Percentiles rank a stretch among this genome's conserved stretches.
Conservation (phyloP, 2,888 invertebrate species). For the Drosophila ochracea region DNA sequence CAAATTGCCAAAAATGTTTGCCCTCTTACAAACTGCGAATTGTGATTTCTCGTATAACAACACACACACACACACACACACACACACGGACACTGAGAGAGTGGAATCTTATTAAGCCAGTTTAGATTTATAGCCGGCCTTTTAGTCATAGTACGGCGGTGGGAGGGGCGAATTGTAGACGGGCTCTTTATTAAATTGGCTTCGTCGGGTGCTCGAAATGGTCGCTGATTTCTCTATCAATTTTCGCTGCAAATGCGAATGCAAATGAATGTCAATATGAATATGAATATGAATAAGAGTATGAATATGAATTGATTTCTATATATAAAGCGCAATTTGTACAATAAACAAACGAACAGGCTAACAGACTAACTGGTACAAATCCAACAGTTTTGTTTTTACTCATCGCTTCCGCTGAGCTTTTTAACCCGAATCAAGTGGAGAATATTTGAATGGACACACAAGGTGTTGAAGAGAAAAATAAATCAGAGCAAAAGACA, state of each 20-base stretch:
- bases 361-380: not conserved
- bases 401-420: not conserved
- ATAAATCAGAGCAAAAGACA: conserved; percentile 57
- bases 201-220: conserved; percentile 47
- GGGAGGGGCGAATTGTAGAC: not conserved
- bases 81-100: conserved; percentile 21
- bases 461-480: conserved; percentile 65
- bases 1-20: conserved; percentile 69
- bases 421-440: conserved; percentile 20
- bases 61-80: not conserved
- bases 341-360: not conserved
- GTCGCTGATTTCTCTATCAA: conserved; percentile 51
- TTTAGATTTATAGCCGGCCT: conserved; percentile 64
- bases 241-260: conserved; percentile 39
- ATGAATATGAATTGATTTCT: conserved; percentile 12
- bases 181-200: conserved; percentile 31
- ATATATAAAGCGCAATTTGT: not conserved
- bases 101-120: conserved; percentile 70
- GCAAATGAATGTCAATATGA: conserved; percentile 21
- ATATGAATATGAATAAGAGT: conserved; percentile 35
- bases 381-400: not conserved
- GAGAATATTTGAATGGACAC: conserved; percentile 26
- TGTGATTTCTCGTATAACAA: conserved; percentile 53
- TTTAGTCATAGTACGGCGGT: conserved; percentile 16
- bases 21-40: conserved; percentile 40